phyloP scores from a whole-genome alignment of 2,113 vertebrate genomes.

The Nothobranchius kuhntae region DNA sequence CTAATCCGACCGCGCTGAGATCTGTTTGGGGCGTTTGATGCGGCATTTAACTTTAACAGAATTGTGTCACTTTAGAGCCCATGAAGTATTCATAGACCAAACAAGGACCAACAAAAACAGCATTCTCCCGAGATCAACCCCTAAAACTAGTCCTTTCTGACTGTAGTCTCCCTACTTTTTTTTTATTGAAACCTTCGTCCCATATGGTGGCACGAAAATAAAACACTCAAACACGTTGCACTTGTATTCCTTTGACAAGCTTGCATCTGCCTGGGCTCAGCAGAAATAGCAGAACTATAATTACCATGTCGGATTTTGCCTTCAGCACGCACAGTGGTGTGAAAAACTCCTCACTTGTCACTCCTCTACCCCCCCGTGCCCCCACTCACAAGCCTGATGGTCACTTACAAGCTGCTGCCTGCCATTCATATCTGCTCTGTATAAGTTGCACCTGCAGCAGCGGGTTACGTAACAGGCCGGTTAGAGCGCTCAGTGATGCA shows the following conservation, averaged over 20 bases:
- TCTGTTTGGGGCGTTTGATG: conserved; percentile 42
- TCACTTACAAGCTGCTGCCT: conserved; percentile 64
- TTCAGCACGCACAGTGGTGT: conserved; percentile 5
- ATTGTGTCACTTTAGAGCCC: conserved; percentile 19
- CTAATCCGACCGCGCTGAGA: conserved; percentile 40
- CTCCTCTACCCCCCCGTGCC: conserved; percentile 2
- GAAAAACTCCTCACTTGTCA: conserved; percentile 32
- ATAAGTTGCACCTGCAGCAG: conserved; percentile 60
- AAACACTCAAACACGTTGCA: conserved; percentile 10
- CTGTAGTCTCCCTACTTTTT: not conserved
- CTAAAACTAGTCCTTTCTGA: not conserved
- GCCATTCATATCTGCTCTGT: conserved; percentile 50
- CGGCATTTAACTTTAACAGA: conserved; percentile 26
- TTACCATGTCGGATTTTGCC: conserved; percentile 25
- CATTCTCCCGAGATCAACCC: not conserved
- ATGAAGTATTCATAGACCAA: conserved; percentile 13
- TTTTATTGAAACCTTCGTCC: not conserved
- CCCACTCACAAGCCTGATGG: conserved; percentile 45
- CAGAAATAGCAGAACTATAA: conserved; percentile 22
- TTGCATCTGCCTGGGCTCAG: conserved; percentile 3
- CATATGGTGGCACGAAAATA: too few species aligned
- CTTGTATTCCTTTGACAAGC: conserved; percentile 23
- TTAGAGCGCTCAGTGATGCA: conserved; percentile 29
- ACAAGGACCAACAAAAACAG: not conserved
- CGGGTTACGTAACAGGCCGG: conserved; percentile 45